Percentiles rank a stretch among this genome's conserved stretches.
phyloP scores from a whole-genome alignment of 92 coral and sea anemone species.

The Phenganax stokvisi region DNA sequence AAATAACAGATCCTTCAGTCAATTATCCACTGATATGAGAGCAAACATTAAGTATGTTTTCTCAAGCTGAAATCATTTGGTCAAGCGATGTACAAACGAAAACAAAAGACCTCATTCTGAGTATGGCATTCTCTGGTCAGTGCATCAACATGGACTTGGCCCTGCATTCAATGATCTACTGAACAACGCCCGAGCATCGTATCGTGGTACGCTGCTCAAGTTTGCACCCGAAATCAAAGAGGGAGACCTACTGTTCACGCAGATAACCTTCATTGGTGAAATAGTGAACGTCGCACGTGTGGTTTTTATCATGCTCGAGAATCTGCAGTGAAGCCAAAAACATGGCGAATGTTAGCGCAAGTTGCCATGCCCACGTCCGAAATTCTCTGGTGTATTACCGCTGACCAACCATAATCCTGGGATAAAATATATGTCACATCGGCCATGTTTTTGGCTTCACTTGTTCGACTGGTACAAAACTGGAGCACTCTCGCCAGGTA shows the following conservation, averaged over 20 bases:
- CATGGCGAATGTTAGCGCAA: no score
- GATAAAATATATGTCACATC: no score
- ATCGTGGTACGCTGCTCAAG: slow-evolving; percentile 70
- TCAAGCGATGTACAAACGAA: slow-evolving; percentile 52
- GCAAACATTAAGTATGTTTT: slow-evolving; percentile 38
- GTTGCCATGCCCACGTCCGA: no score
- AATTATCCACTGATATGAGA: slow-evolving; percentile 89
- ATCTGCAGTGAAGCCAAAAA: neutral
- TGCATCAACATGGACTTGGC: slow-evolving; percentile 20
- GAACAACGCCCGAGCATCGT: slow-evolving; percentile 92
- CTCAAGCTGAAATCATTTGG: slow-evolving; percentile 56
- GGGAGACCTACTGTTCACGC: slow-evolving; percentile 60
- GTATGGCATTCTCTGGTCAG: slow-evolving; percentile 71
- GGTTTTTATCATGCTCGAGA: neutral
- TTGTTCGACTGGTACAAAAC: no score
- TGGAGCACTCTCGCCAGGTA: no score
- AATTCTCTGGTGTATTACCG: no score
- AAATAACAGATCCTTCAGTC: slow-evolving; percentile 63
- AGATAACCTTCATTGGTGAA: neutral
- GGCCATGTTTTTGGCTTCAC: no score
- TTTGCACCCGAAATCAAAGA: slow-evolving; percentile 75
- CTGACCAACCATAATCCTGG: no score
- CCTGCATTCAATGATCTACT: slow-evolving; percentile 60
- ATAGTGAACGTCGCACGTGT: neutral
- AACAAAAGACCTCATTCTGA: slow-evolving; percentile 66